Evolutionary conservation across 2,888 invertebrate genomes (phyloP).

Genomic region (Pseudococcus longispinus): DNA sequence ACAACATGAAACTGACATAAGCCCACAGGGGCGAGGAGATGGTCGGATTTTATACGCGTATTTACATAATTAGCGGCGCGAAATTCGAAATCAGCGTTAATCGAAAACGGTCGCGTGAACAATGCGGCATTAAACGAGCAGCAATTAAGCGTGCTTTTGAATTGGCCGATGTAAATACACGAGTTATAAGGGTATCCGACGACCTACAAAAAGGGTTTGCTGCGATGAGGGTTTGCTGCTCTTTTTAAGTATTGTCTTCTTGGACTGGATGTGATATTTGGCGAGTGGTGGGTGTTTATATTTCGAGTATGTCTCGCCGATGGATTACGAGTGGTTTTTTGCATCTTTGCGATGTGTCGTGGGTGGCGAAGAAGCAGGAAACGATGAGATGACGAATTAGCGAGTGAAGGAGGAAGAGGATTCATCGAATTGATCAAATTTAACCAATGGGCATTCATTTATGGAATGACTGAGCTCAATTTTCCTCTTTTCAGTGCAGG

Average conservation of each 20-base stretch:
- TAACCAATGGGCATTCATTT: no score
- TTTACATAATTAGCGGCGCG: conserved; percentile 3
- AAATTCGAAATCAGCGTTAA: conserved; percentile 12
- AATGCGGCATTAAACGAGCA: conserved; percentile 18
- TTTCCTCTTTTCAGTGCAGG: no score
- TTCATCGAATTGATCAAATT: no score
- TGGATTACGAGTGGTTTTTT: no score
- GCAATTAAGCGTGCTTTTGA: conserved; percentile 26
- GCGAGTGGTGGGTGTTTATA: background rate
- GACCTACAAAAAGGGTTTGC: conserved; percentile 1
- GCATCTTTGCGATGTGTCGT: no score
- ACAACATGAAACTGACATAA: background rate
- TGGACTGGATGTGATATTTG: background rate
- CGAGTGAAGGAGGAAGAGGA: no score
- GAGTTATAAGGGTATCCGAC: conserved; percentile 12
- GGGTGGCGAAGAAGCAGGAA: no score
- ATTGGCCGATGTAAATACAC: background rate
- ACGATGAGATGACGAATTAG: no score
- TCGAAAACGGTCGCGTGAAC: conserved; percentile 1
- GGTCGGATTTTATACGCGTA: background rate
- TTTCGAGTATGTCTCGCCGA: no score
- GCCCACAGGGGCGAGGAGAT: background rate
- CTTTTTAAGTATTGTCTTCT: background rate
- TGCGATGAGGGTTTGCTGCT: background rate
- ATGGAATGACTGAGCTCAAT: no score